A percentile compares a stretch with the other conserved stretches of the same genome.
Conservation (phyloP, 1,140 invertebrate species). For the Homalodisca vitripennis region DNA sequence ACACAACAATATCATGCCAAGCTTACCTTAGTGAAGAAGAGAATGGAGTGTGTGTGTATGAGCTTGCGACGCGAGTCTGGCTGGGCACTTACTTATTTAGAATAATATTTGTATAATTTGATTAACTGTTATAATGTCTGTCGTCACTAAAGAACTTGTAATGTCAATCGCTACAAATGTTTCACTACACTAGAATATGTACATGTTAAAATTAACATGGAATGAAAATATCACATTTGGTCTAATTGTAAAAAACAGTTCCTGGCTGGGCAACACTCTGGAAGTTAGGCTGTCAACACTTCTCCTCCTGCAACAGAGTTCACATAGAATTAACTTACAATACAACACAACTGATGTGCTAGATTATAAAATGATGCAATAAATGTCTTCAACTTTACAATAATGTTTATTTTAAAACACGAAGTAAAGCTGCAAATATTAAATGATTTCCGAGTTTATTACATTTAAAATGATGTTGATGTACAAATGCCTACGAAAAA, state of each 20-base stretch:
- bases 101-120: constrained; percentile 32
- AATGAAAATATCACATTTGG: constrained; percentile 32
- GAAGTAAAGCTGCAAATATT: too few species aligned
- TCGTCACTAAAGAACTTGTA: neutral
- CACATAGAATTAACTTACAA: too few species aligned
- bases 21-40: neutral
- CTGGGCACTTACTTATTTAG: constrained; percentile 30
- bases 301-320: constrained; percentile 23
- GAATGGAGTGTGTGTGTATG: neutral
- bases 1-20: neutral
- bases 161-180: constrained; percentile 14
- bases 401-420: too few species aligned
- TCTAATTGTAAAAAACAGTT: constrained; percentile 28
- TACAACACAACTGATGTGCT: too few species aligned
- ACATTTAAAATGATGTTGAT: too few species aligned
- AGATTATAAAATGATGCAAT: too few species aligned
- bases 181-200: constrained; percentile 30
- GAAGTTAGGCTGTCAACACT: neutral
- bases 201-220: constrained; percentile 23
- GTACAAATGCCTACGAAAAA: too few species aligned
- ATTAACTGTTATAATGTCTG: constrained; percentile 17
- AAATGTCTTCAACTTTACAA: too few species aligned
- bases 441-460: too few species aligned
- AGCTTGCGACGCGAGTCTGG: neutral
- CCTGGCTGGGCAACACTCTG: neutral